phyloP scores from a whole-genome alignment of 2,113 vertebrate genomes.

The Mustela lutreola region DNA sequence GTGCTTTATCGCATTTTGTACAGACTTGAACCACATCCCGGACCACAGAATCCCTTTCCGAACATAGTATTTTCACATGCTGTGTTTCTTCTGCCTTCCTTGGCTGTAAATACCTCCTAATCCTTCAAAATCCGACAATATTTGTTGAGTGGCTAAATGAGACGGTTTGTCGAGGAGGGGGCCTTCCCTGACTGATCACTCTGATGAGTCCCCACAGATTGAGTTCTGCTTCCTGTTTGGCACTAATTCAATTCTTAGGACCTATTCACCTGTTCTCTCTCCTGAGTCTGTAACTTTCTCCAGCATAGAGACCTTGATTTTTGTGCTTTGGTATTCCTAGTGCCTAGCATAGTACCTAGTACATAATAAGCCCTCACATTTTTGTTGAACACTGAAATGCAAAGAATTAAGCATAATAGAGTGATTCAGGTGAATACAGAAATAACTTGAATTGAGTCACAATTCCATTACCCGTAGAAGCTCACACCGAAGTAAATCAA shows the following conservation, averaged over 20 bases:
- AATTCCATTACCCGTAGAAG: background rate
- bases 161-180: background rate
- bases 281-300: background rate
- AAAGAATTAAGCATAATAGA: background rate
- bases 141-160: background rate
- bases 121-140: background rate
- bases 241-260: background rate
- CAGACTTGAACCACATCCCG: background rate
- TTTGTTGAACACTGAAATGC: conserved; percentile 25
- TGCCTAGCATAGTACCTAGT: background rate
- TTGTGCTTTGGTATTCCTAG: background rate
- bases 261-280: background rate
- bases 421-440: background rate
- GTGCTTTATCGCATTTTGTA: background rate
- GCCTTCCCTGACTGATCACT: background rate
- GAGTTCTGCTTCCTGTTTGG: background rate
- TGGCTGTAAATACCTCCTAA: background rate
- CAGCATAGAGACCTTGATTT: background rate
- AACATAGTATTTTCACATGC: background rate
- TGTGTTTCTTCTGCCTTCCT: background rate
- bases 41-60: background rate
- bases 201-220: background rate
- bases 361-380: background rate
- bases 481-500: background rate
- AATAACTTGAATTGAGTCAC: background rate